Base-by-base conservation (phyloP, 92 coral and sea anemone species). In the Porites cylindrica region DNA sequence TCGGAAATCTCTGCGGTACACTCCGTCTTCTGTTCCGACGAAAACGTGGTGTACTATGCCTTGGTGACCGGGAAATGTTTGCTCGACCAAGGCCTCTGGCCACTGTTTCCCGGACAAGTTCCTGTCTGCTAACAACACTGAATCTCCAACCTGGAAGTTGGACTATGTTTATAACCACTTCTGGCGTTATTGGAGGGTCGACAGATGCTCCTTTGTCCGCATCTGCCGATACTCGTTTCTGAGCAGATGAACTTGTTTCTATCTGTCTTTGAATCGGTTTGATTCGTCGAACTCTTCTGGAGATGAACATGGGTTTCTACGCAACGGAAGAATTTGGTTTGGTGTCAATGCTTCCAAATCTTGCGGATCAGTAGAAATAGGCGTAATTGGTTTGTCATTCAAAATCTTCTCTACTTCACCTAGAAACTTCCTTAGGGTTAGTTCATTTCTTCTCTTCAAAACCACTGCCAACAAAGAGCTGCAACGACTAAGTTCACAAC, bases 291-390 rank as follows among this genome's bases (percentile, higher is more conserved):
- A 73, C 59, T 77, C 72, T 52, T 86, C 91, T 21, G 88, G 88
- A 1, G 85, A 81, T 23, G 66, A 18, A 50, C 76, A 81, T 58
- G 86, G 85, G n/a, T 88, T 82, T 64, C 70, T 78, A 26, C 90
- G 85, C 2, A 90, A 82, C 8, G 87, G 53, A 60, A 88, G 85
- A 53, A 91, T 85, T 19, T 91, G 93, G 82, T 85, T 88, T 1
- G 92, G 96, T 5, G 93, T 90, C 24, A 90, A 90, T 1, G 96
- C 93, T 13, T 93, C 88, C 6, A 90, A 38, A 38, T 38, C 47
- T 38, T 2, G 47, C 47, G 47, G 47, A 87, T 90, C 93, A 63
- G 66, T 86, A 13, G 91, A 90, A 50, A 87, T 89, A 7, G 87
- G 82, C 6, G 93, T 90, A 8, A 93, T 90, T 21, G 87, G 93